Evolutionary conservation across 2,888 invertebrate species (phyloP), one percentile per base, ranked within the genome.

Genomic region (Aphidius colemani): DNA sequence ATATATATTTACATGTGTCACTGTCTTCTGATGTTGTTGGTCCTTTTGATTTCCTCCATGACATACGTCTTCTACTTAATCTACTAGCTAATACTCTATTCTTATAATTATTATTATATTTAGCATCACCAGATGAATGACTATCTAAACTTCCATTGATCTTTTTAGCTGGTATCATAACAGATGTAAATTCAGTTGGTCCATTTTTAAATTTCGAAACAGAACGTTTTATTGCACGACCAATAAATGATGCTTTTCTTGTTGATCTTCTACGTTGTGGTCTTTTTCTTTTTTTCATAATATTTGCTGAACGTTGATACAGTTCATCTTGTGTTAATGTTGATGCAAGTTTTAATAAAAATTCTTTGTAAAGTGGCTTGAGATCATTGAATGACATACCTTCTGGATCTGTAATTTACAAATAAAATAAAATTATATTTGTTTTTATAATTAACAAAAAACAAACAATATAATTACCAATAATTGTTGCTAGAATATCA

Each of bases 351-450:
- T 95, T 95, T 46, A 95, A 83, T 56, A 95, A 84, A 78, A 95
- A 93, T 83, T 95, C 95, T 81, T 95, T 94, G 80, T 95, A 95
- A 68, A 95, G 91, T 51, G 95, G 95, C 81, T 94, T 94, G 66
- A 95, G 85, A 77, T 95, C 94, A 84, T 95, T 95, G 82, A 94
- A 95, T 62, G 94, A 94, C 94, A 95, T 95, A 66, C 95, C 95
- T 80, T 95, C 93, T 45, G 94, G 90, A 82, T 94, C 93, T 82
- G 69, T 41, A 59, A 53, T 6, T 13, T 40, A 18, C 7, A n/a
- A 43, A 13, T 61, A 45, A 45, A 56, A 30, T 2, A 18, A 10
- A 40, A 43, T n/a, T 60, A 50, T 59, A 50, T 9, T 13, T 45
- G 13, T 7, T 7, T n/a, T 48, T 39, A 41, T 7, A n/a, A n/a